A percentile compares a stretch with the other conserved stretches of the same genome.
phyloP scores from a whole-genome alignment of 2,113 vertebrate genomes.

The Heteronetta atricapilla region DNA sequence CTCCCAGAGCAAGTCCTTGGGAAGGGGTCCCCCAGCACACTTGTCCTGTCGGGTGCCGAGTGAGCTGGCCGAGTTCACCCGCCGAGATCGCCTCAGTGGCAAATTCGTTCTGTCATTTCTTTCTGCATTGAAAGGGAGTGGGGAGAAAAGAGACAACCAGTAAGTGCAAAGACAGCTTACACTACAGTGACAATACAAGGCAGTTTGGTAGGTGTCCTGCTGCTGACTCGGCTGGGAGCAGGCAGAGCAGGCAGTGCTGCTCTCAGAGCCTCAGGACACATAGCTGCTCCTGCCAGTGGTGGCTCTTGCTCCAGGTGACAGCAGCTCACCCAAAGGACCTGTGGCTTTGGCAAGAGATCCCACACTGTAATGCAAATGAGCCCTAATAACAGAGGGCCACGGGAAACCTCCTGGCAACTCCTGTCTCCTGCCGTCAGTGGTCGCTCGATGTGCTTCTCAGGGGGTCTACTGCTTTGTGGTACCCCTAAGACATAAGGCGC shows the following conservation, averaged over 20 bases:
- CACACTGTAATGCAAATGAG: neutral
- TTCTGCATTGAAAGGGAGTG: slow-evolving; percentile 75
- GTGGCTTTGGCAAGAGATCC: neutral
- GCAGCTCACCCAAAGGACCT: neutral
- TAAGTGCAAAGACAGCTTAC: neutral
- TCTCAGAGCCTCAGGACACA: neutral
- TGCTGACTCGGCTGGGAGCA: neutral
- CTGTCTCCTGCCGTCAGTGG: neutral
- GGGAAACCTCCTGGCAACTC: neutral
- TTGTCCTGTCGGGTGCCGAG: accelerated
- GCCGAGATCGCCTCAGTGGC: slow-evolving; percentile 72
- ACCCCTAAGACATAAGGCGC: neutral
- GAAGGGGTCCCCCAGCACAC: neutral
- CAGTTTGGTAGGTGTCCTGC: neutral
- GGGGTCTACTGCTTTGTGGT: neutral
- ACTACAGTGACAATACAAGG: neutral
- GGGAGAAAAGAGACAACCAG: slow-evolving; percentile 36
- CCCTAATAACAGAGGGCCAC: neutral
- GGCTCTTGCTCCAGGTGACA: neutral
- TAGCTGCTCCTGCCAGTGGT: neutral
- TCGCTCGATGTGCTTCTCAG: no score
- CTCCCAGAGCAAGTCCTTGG: neutral
- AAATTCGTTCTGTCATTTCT: slow-evolving; percentile 93
- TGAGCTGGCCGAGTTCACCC: neutral
- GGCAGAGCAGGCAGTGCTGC: neutral